Percentiles rank a stretch among this genome's conserved stretches.
phyloP scores from a whole-genome alignment of 1,140 invertebrate species.

The Elysia chlorotica region DNA sequence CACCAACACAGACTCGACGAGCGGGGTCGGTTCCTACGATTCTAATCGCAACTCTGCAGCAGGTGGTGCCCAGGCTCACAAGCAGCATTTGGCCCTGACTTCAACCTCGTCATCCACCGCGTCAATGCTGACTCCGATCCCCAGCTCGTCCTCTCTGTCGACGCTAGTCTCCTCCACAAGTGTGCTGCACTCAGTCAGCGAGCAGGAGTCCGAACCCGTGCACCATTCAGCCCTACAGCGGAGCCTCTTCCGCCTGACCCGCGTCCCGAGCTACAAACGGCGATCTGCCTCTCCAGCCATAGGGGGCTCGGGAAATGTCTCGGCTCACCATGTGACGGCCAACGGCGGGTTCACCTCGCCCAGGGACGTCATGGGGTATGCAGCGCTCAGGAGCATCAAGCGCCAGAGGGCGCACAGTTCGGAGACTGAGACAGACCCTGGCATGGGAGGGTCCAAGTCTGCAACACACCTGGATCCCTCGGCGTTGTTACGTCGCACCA shows the following conservation, averaged over 20 bases:
- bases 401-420: constrained; percentile 65
- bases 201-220: constrained; percentile 33
- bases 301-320: no score
- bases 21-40: constrained; percentile 78
- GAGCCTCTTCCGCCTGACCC: constrained; percentile 48
- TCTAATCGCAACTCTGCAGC: constrained; percentile 65
- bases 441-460: no score
- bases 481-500: constrained; percentile 14
- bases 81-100: no score
- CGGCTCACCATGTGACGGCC: no score
- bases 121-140: constrained; percentile 14
- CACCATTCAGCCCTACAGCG: constrained; percentile 53
- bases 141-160: constrained; percentile 26
- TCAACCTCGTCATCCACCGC: not conserved
- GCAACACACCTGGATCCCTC: not conserved
- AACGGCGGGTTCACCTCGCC: constrained; percentile 44
- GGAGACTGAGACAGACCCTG: constrained; percentile 48
- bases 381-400: constrained; percentile 76
- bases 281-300: constrained; percentile 27
- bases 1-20: constrained; percentile 76
- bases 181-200: not conserved
- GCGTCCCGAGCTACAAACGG: constrained; percentile 49
- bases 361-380: constrained; percentile 74
- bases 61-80: not conserved
- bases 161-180: constrained; percentile 34